Evolutionary conservation across 2,888 invertebrate genomes (phyloP), one percentile per base, ranked within the genome.

Genomic region (Perdita meconis): DNA sequence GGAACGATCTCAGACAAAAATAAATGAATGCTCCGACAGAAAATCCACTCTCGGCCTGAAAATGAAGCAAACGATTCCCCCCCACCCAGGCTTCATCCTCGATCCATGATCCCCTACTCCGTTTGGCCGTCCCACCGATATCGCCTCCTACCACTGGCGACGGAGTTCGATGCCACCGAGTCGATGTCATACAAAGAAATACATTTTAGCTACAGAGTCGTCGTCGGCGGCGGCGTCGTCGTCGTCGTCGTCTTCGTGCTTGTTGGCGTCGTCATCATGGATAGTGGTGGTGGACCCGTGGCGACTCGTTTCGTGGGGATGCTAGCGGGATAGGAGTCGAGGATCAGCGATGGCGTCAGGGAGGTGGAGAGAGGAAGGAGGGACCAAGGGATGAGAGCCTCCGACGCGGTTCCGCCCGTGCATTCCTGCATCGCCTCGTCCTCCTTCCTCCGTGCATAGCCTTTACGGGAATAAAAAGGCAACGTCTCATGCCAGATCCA

Each of bases 41-140:
- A 86, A 87, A 90, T 88, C 87, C 85, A 86, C 85, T 89, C 85
- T 82, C 84, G 82, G 78, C 78, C 83, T 82, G 86, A 86, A 87
- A 89, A 86, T 86, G 85, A 86, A 83, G 77, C 77, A 73, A 86
- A 85, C 74, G 70, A 74, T 80, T 75, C 68, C 75, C 53, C 60
- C 12, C 55, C 57, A 12, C 36, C 30, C 34, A 40, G 19, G 3
- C 47, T 3, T 19, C 47, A 22, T 50, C 60, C 12, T 30, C 38
- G 40, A 55, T 60, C 56, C 60, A 40, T 4, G 50, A 8, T 16
- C 42, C 60, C 71, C 36, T 44, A 30, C 13, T 19, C 59, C 63
- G 13, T 36, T 60, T 56, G 53, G 51, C 44, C 78, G 38, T 80
- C 68, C 75, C 79, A 60, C 78, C 40, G 69, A 83, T 77, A 70